Base-by-base conservation (phyloP, 2,113 vertebrate genomes). In the Ctenomys sociabilis region DNA sequence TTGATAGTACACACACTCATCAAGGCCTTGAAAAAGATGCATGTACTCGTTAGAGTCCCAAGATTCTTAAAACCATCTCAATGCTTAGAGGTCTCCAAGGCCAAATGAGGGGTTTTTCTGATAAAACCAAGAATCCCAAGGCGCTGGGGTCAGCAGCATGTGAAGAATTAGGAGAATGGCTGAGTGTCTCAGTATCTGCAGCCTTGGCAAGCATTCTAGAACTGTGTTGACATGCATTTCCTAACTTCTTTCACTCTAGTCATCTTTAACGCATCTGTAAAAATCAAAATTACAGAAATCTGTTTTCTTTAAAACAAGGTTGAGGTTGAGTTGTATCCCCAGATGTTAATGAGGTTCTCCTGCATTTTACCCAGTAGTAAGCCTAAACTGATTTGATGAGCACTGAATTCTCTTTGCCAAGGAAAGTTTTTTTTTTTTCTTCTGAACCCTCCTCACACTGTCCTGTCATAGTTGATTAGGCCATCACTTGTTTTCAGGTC, bases 391-490 rank as follows among this genome's bases (percentile, higher is more conserved):
- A 68, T 90, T 75, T 91, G 54, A 81, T 91, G 86, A 96, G 88
- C 96, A 86, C 63, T 0, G 37, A 70, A 37, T 72, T 95, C 94
- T 85, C 78, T 90, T 68, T 88, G 75, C 49, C 11, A 45, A 81
- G 72, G 81, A 96, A 96, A 95, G 93, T 86, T 95, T 78, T 78
- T 35, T 86, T 95, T 78, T 80, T 88, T 84, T 45, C 72, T 54
- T 83, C 59, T 54, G 0, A 77, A 22, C 59, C 35, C n/a, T 94
- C 78, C 35, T 90, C 66, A 52, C 22, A 59, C 32, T 28, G 35
- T 57, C 22, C 63, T 30, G 1, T 85, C 5, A 1, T 49, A 43
- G 49, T 49, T 85, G 90, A 88, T 83, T 24, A 59, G 61, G 1
- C 37, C 26, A 0, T 70, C 45, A 28, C 32, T 66, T 26, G 30